Evolutionary conservation across 2,797 vertebrate species (phyloP).

Genomic region (Malacoctenus gilli): DNA sequence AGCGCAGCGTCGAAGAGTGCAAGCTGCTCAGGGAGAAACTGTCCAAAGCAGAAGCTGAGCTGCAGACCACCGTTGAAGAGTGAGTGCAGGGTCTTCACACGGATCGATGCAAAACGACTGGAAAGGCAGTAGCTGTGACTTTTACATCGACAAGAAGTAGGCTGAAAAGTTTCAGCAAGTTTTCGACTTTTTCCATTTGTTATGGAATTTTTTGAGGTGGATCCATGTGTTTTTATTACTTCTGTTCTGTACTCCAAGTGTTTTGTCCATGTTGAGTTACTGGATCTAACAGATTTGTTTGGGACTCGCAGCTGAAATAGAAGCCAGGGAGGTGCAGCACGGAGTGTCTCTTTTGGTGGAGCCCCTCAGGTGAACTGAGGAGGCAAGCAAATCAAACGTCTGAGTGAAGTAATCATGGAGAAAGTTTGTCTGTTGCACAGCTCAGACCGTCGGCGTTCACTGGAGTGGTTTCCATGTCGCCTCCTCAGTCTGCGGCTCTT

Average conservation of each 20-base stretch:
- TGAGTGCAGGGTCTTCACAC: slow-evolving; percentile 82
- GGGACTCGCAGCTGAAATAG: too few species aligned
- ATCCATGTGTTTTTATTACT: too few species aligned
- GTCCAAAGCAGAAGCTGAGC: slow-evolving; percentile 86
- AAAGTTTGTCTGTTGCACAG: slow-evolving; percentile 30
- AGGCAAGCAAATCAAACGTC: neutral
- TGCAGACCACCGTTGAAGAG: slow-evolving; percentile 91
- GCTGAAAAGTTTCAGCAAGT: too few species aligned
- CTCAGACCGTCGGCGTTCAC: slow-evolving; percentile 40
- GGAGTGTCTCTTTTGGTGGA: neutral
- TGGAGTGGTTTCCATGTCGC: slow-evolving; percentile 33
- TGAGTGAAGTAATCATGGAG: neutral
- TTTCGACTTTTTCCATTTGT: too few species aligned
- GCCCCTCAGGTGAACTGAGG: neutral
- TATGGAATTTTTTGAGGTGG: too few species aligned
- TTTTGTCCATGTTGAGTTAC: too few species aligned
- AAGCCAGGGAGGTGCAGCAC: neutral
- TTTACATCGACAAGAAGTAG: too few species aligned
- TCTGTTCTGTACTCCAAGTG: too few species aligned
- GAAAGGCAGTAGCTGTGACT: too few species aligned
- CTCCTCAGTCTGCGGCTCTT: slow-evolving; percentile 2
- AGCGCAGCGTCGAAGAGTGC: slow-evolving; percentile 80
- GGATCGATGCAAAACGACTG: too few species aligned
- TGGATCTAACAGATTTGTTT: too few species aligned
- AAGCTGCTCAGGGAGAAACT: slow-evolving; percentile 82